phyloP scores from a whole-genome alignment of 2,888 invertebrate genomes.

The Ferdinandea cuprea region DNA sequence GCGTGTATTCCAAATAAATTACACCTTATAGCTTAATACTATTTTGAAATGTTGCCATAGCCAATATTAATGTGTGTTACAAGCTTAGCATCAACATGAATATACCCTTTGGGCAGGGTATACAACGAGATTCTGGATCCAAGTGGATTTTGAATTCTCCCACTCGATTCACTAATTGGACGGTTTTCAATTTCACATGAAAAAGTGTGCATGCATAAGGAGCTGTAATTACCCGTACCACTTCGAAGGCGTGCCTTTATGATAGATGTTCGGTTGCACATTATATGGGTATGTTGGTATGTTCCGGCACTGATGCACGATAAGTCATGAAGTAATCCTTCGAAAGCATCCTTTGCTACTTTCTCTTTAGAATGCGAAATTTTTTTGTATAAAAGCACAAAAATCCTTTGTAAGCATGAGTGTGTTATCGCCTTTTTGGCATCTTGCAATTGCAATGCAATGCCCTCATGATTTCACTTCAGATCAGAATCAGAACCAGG shows the following conservation, averaged over 20 bases:
- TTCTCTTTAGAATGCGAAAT: constrained; percentile 20
- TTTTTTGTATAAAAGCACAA: constrained; percentile 46
- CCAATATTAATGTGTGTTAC: too few species aligned
- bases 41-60: too few species aligned
- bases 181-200: constrained; percentile 76
- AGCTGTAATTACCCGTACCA: constrained; percentile 70
- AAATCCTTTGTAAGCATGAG: constrained; percentile 38
- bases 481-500: not conserved
- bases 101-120: too few species aligned
- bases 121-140: not conserved
- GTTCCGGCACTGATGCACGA: constrained; percentile 59
- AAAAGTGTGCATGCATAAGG: constrained; percentile 69
- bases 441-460: constrained; percentile 56
- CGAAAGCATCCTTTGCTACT: constrained; percentile 64
- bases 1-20: too few species aligned
- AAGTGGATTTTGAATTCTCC: constrained; percentile 13
- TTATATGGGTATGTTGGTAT: too few species aligned
- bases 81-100: too few species aligned
- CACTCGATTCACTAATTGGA: constrained; percentile 76
- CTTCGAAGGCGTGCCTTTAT: constrained; percentile 16
- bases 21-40: too few species aligned
- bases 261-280: constrained; percentile 39
- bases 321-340: constrained; percentile 71
- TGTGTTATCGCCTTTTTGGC: constrained; percentile 61
- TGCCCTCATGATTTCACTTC: constrained; percentile 17